Base-by-base conservation (phyloP, 1,140 invertebrate species). In the Meloidogyne chitwoodi region DNA sequence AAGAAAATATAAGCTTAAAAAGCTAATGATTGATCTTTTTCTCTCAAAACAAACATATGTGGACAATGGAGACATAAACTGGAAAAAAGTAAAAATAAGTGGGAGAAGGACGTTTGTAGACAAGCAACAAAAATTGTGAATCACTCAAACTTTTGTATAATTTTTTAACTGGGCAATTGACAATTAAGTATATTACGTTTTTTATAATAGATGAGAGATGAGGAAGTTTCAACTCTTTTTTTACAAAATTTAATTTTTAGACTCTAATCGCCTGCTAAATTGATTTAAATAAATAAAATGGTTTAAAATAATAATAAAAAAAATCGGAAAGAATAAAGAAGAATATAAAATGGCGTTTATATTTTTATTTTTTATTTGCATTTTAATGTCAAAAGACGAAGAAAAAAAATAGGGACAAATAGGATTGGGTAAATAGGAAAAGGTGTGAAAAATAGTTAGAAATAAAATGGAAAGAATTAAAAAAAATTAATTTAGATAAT, bases 331-430 rank as follows among this genome's bases (percentile, higher is more conserved):
- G 29, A 41, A 29, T 44, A 61, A 61, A 19, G 29, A 16, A 48
- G 27, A 56, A 56, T 24, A 27, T 27, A 27, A 29, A 61, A 19
- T 19, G 68, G 34, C 16, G 34, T 5, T 24, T 44, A n/a, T n/a
- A 26, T 68, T 68, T n/a, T 26, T 31, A 44, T 61, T 48, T 27
- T 27, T 56, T 48, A 71, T 71, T 71, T 72, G 38, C 70, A 72
- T 72, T 72, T 72, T 72, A 62, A 72, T 72, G 70, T 62, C n/a
- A 31, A 26, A 64, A 29, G 29, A 62, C 0, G 48, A 24, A 63
- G 8, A 22, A 64, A 56, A 16, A 34, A 31, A 56, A 31, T n/a
- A 29, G 22, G 34, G 70, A 56, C 56, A 29, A 38, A 71, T 26
- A 56, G 70, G 27, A 38, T 29, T n/a, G n/a, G 48, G n/a, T 3